phyloP scores from a whole-genome alignment of 35 echinoderm and acorn worm genomes.

The Anneissia japonica region DNA sequence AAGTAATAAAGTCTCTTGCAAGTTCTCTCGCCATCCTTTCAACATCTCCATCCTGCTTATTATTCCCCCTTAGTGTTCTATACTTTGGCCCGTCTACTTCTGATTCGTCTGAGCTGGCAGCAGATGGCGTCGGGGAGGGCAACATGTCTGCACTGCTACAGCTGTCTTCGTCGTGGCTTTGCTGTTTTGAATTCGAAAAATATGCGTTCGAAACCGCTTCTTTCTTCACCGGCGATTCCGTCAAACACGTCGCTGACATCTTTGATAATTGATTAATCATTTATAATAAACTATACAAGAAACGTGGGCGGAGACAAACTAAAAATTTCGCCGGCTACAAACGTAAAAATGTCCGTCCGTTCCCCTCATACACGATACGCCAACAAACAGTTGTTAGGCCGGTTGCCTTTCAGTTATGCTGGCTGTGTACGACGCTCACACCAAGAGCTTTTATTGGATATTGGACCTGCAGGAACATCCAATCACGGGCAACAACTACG shows the following conservation, averaged over 20 bases:
- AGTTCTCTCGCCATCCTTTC: slow-evolving; percentile 42
- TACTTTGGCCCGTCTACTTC: background rate
- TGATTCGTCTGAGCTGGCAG: background rate
- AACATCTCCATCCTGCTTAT: slow-evolving; percentile 1
- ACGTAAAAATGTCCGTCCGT: background rate
- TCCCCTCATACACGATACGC: background rate
- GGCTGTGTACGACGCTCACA: background rate
- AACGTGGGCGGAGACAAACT: background rate
- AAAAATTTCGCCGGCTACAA: background rate
- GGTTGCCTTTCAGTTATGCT: too few species aligned
- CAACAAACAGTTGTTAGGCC: background rate
- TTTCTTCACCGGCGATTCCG: background rate
- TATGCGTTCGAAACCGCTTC: background rate
- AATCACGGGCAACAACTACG: too few species aligned
- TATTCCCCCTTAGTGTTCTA: background rate
- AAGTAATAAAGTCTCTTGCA: slow-evolving; percentile 66
- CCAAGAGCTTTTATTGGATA: too few species aligned
- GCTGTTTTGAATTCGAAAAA: background rate
- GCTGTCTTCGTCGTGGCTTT: background rate
- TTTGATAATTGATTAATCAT: background rate
- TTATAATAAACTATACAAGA: background rate
- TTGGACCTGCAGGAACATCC: too few species aligned
- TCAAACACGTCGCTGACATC: background rate
- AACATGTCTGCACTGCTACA: background rate
- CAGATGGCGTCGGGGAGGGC: background rate